phyloP scores from a whole-genome alignment of 2,797 vertebrate genomes.

The Delichon dasypus region DNA sequence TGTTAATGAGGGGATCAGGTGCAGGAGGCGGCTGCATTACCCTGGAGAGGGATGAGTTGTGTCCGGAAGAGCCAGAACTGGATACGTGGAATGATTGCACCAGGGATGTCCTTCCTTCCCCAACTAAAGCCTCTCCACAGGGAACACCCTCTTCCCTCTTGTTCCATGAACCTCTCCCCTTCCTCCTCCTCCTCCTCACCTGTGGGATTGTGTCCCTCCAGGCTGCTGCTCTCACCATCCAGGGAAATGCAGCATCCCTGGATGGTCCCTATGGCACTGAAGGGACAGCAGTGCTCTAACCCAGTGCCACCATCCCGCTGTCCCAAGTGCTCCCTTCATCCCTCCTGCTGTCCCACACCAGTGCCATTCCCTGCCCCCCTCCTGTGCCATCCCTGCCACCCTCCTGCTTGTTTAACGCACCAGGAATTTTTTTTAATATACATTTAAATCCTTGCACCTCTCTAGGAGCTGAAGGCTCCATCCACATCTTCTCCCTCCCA shows the following conservation, averaged over 20 bases:
- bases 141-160: not conserved
- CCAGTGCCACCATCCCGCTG: not conserved
- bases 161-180: not conserved
- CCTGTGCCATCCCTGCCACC: not conserved
- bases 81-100: not conserved
- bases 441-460: not conserved
- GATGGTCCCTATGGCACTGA: not conserved
- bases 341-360: not conserved
- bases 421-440: not conserved
- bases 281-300: not conserved
- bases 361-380: not conserved
- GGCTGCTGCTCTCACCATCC: not conserved
- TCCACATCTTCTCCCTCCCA: not conserved
- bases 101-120: not conserved
- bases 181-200: not conserved
- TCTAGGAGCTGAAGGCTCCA: not conserved
- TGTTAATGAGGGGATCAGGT: conserved; percentile 67
- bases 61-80: conserved; percentile 21
- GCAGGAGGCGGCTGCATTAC: conserved; percentile 14
- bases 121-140: not conserved
- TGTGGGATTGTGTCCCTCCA: not conserved
- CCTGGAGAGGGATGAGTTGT: conserved; percentile 58
- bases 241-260: not conserved
- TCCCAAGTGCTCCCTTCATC: not conserved
- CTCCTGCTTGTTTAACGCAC: not conserved